These are phyloP conservation scores for Leiothrix lutea DNA, from an alignment of 2,113 vertebrate genomes.

Conservation along the genomic window DNA sequence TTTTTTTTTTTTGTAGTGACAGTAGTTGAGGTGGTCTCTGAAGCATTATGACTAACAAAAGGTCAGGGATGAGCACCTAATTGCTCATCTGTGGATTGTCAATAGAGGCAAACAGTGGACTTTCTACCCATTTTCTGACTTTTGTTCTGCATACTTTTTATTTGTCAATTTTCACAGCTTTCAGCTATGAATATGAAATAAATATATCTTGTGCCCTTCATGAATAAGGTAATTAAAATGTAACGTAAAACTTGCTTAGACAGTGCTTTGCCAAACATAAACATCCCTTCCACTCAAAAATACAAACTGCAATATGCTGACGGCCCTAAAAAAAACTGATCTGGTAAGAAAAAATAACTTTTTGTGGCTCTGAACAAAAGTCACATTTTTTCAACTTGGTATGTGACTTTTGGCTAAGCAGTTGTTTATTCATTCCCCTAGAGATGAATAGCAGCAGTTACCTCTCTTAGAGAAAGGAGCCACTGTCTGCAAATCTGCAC, in stretches of 20 bases:
- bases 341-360: not conserved
- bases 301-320: not conserved
- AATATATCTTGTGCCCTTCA: not conserved
- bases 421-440: not conserved
- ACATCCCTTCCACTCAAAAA: not conserved
- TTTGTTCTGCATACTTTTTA: not conserved
- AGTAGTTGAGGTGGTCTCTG: not conserved
- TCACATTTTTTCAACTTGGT: not conserved
- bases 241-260: not conserved
- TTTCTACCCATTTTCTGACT: not conserved
- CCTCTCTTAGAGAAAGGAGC: not conserved
- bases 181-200: not conserved
- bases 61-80: not conserved
- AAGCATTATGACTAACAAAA: not conserved
- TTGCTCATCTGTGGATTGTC: not conserved
- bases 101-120: not conserved
- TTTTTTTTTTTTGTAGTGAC: not conserved
- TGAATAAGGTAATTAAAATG: not conserved
- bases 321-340: not conserved
- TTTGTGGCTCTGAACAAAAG: not conserved
- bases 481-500: not conserved
- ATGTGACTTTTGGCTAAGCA: not conserved
- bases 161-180: not conserved
- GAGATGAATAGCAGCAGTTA: not conserved
- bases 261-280: not conserved